Percentiles rank a stretch among this genome's conserved stretches.
phyloP scores from a whole-genome alignment of 2,113 vertebrate genomes.

The Arizona elegans region DNA sequence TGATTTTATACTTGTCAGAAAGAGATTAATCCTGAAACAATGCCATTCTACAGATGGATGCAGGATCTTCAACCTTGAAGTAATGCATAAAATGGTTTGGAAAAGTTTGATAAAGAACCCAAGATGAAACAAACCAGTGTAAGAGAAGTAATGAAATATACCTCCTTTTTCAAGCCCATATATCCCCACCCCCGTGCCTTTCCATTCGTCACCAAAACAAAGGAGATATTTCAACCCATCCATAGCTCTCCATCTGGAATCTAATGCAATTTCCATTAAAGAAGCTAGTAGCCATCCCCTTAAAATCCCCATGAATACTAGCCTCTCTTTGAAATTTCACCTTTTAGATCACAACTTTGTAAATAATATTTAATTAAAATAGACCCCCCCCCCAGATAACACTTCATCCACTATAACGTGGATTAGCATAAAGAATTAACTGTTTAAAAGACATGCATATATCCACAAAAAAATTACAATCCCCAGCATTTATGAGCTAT shows the following conservation, averaged over 20 bases:
- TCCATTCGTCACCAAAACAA: constrained; percentile 46
- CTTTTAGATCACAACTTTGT: constrained; percentile 11
- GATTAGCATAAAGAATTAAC: constrained; percentile 49
- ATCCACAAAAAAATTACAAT: constrained; percentile 13
- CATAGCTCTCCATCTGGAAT: constrained; percentile 38
- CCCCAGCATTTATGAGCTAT: constrained; percentile 29
- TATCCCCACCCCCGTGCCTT: neutral
- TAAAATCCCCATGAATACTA: constrained; percentile 58
- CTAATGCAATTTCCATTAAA: constrained; percentile 31
- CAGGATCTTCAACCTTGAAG: constrained; percentile 10
- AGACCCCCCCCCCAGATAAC: constrained; percentile 55
- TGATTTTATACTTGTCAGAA: neutral
- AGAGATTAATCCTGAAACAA: constrained; percentile 33
- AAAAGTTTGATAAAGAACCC: constrained; percentile 42
- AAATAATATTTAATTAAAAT: constrained; percentile 51
- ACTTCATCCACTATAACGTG: constrained; percentile 49
- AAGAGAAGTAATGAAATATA: constrained; percentile 59
- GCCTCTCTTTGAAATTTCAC: constrained; percentile 56
- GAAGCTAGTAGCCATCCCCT: constrained; percentile 55
- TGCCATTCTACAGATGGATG: neutral
- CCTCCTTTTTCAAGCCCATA: constrained; percentile 34
- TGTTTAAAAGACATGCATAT: constrained; percentile 26
- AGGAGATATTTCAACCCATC: constrained; percentile 22
- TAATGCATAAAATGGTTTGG: constrained; percentile 24
- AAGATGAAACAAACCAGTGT: constrained; percentile 50